phyloP scores from a whole-genome alignment of 2,888 invertebrate species.

The Beris chalybata region DNA sequence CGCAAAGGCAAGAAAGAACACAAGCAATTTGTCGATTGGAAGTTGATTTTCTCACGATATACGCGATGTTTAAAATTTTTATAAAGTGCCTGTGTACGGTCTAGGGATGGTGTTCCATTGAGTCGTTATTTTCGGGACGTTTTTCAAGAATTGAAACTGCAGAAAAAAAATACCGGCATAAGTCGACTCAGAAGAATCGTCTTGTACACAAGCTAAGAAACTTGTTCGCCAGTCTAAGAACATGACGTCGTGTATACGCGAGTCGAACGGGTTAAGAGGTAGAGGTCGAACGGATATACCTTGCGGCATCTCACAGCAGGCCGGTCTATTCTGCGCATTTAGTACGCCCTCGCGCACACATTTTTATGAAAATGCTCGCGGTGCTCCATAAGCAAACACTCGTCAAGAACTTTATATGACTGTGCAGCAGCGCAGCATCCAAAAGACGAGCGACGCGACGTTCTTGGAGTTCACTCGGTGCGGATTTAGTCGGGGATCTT shows the following conservation, averaged over 20 bases:
- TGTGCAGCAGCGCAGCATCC: too few relatives aligned
- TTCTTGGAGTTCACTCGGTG: too few relatives aligned
- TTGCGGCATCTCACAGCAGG: constrained; percentile 34
- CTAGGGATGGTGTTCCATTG: too few relatives aligned
- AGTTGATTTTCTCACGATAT: constrained; percentile 32
- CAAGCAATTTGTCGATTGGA: constrained; percentile 29
- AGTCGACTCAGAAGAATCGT: too few relatives aligned
- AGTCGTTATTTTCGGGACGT: too few relatives aligned
- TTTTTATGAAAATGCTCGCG: neutral
- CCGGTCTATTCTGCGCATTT: constrained; percentile 33
- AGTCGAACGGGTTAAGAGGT: constrained; percentile 34
- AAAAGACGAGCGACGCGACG: too few relatives aligned
- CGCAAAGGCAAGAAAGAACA: neutral
- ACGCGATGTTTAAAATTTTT: constrained; percentile 9
- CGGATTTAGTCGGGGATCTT: too few relatives aligned
- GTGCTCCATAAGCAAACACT: too few relatives aligned
- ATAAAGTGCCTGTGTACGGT: too few relatives aligned
- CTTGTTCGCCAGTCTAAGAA: constrained; percentile 18
- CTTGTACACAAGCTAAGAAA: constrained; percentile 5
- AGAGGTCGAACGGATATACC: constrained; percentile 36
- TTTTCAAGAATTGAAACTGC: too few relatives aligned
- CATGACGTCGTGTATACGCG: constrained; percentile 19
- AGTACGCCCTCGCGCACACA: constrained; percentile 34
- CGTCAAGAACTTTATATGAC: too few relatives aligned
- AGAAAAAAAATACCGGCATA: too few relatives aligned